Conservation (phyloP, 2,888 invertebrate species). For the Rhingia rostrata region DNA sequence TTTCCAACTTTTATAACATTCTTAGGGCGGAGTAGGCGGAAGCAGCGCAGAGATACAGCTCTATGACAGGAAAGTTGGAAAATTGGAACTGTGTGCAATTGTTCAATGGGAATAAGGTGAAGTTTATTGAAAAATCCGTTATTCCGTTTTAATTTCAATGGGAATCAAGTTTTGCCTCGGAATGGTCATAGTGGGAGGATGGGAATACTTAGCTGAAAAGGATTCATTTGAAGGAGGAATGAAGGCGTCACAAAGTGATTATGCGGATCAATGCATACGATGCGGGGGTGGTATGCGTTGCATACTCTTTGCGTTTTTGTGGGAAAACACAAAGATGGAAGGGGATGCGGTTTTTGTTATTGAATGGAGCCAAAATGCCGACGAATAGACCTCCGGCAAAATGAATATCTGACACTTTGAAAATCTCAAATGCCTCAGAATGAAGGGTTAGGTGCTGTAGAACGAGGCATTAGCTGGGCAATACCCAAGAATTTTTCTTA, state of each 20-base stretch:
- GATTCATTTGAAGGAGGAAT: slow-evolving; percentile 30
- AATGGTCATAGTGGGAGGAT: neutral
- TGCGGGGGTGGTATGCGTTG: neutral
- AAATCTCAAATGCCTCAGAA: too few species aligned
- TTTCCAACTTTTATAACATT: slow-evolving; percentile 62
- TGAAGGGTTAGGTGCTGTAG: too few species aligned
- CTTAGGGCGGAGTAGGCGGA: slow-evolving; percentile 24
- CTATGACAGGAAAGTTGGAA: slow-evolving; percentile 4
- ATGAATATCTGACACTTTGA: too few species aligned
- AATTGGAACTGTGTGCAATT: slow-evolving; percentile 47
- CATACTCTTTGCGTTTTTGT: neutral
- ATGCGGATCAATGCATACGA: slow-evolving; percentile 27
- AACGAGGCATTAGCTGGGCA: too few species aligned
- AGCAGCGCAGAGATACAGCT: neutral
- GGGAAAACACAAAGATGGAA: neutral
- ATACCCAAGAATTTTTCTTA: too few species aligned
- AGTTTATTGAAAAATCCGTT: slow-evolving; percentile 56
- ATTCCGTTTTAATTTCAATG: slow-evolving; percentile 51
- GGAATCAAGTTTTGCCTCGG: neutral
- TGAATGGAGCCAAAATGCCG: too few species aligned
- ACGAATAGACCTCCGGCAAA: too few species aligned
- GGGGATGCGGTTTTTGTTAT: neutral
- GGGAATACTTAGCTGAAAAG: neutral
- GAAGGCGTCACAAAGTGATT: slow-evolving; percentile 58
- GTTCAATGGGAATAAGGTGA: slow-evolving; percentile 35